Evolutionary conservation across 2,888 invertebrate species (phyloP), one percentile per base, ranked within the genome.

Genomic region (Pinctada fucata): DNA sequence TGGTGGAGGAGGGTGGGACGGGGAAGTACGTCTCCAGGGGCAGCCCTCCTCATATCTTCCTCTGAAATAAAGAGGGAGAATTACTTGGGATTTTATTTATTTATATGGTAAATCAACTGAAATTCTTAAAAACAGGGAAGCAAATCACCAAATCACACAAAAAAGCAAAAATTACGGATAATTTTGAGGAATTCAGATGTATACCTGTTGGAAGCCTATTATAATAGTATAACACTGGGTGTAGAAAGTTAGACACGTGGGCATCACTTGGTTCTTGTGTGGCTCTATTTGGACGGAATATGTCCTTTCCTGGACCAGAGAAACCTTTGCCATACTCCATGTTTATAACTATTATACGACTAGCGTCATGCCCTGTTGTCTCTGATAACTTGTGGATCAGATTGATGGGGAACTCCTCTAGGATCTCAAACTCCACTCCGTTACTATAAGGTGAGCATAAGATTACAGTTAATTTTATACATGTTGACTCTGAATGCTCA

Each of bases 211-310:
- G 93, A 63, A 92, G 81, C 2, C 78, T 76, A 2, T 90, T 86
- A 84, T 93, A 93, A 81, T 91, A 93, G 85, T 93, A 93, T 58
- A 93, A 83, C 3, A 92, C 92, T 3, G 93, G 93, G 82, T 93
- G 93, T 0, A 93, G 88, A 84, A 93, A 93, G 87, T 93, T 93
- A 63, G 93, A 93, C 8, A 83, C 74, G 82, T 93, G 92, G 6
- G 93, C 93, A 63, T 91, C 90, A 3, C 88, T 81, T 3, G 92
- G 91, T 52, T 92, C 91, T 2, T 91, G 92, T 1, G 90, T 91
- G 2, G 93, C 93, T 70, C 93, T 80, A 82, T 91, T 89, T 6
- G 85, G 52, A 13, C 92, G 84, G 88, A 93, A 93, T 47, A 93
- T 90, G 84, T 93, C 93, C 64, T 90, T 88, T 31, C 91, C 92